Percentiles rank a stretch among this genome's conserved stretches.
Evolutionary conservation across 2,797 vertebrate genomes (phyloP).

Genomic region (Lophius americanus): DNA sequence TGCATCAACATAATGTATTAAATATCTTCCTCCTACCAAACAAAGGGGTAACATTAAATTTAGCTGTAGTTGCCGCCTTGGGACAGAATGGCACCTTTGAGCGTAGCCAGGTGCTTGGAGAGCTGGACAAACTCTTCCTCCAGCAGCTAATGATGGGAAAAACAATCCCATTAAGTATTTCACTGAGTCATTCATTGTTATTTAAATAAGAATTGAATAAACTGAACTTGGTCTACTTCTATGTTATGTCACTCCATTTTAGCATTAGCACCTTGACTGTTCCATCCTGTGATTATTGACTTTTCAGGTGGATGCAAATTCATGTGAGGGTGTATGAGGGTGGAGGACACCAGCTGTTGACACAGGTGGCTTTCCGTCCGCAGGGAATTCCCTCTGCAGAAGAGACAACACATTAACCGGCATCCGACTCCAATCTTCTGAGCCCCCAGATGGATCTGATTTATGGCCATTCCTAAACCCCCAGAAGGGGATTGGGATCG

Average conservation of each 20-base stretch:
- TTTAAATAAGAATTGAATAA: not conserved
- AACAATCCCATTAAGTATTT: not conserved
- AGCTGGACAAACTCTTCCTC: not conserved
- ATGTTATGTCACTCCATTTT: constrained; percentile 26
- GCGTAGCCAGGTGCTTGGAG: not conserved
- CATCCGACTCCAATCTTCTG: constrained; percentile 20
- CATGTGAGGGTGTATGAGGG: constrained; percentile 14
- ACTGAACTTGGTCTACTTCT: not conserved
- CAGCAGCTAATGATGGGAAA: not conserved
- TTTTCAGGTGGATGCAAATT: constrained; percentile 47
- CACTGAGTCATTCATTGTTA: not conserved
- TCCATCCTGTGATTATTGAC: constrained; percentile 53
- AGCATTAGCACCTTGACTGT: constrained; percentile 46
- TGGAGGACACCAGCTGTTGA: constrained; percentile 54
- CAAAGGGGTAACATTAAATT: too few species aligned
- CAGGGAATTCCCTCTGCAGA: constrained; percentile 19
- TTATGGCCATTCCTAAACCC: constrained; percentile 44
- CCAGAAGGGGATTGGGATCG: constrained; percentile 26
- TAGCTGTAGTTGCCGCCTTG: too few species aligned
- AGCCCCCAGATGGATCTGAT: constrained; percentile 57
- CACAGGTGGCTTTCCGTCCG: constrained; percentile 43
- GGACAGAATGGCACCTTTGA: too few species aligned
- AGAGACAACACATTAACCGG: constrained; percentile 3
- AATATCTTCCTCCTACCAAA: not conserved
- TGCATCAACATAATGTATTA: not conserved